Conservation (phyloP, 2,888 invertebrate species). For the Aspidapion aeneum region DNA sequence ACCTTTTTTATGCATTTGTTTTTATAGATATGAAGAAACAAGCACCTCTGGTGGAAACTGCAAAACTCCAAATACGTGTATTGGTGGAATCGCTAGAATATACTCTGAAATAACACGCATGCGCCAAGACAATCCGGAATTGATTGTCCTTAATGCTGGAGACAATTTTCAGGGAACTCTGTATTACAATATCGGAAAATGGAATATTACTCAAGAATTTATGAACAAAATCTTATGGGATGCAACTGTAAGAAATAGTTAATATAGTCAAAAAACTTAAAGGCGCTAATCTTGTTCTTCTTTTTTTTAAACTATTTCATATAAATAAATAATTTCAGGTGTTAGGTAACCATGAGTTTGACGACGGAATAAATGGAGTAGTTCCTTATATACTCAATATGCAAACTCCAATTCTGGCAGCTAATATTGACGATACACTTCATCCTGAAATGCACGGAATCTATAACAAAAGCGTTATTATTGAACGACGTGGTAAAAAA, state of each 20-base stretch:
- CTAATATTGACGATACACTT: slow-evolving; percentile 68
- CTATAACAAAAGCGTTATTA: slow-evolving; percentile 61
- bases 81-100: slow-evolving; percentile 67
- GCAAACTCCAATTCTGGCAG: slow-evolving; percentile 64
- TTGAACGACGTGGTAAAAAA: slow-evolving; percentile 58
- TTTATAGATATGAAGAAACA: slow-evolving; percentile 25
- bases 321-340: too few species aligned
- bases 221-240: slow-evolving; percentile 73
- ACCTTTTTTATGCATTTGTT: too few species aligned
- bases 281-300: too few species aligned
- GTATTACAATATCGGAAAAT: slow-evolving; percentile 74
- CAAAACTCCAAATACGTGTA: slow-evolving; percentile 50
- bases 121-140: background rate
- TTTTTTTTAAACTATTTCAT: too few species aligned
- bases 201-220: slow-evolving; percentile 69
- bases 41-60: slow-evolving; percentile 19
- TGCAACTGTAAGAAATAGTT: slow-evolving; percentile 64
- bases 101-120: background rate
- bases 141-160: slow-evolving; percentile 71
- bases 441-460: slow-evolving; percentile 64
- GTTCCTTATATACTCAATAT: slow-evolving; percentile 65
- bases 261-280: too few species aligned
- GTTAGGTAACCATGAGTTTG: slow-evolving; percentile 86
- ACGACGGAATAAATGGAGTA: slow-evolving; percentile 67
- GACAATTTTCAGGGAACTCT: slow-evolving; percentile 83